phyloP scores from a whole-genome alignment of 2,888 invertebrate species.

The Agriopis aurantiaria region DNA sequence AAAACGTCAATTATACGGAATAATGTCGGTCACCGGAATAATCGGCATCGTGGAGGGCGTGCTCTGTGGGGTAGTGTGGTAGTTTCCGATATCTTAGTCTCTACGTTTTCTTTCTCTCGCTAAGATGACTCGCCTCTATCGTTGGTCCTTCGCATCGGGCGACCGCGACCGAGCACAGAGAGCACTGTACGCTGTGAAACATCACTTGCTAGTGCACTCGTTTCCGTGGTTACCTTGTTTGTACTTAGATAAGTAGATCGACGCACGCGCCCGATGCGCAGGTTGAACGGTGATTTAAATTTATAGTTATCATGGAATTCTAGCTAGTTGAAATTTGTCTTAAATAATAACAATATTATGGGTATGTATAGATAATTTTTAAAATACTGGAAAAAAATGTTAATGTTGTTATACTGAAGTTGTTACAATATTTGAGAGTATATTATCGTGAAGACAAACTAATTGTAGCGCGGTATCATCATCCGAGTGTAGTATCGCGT shows the following conservation, averaged over 20 bases:
- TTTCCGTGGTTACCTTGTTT: slow-evolving; percentile 12
- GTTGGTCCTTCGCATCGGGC: slow-evolving; percentile 31
- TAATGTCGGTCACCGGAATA: slow-evolving; percentile 51
- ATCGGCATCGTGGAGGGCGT: slow-evolving; percentile 51
- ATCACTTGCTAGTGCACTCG: neutral
- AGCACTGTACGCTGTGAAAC: neutral
- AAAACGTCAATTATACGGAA: slow-evolving; percentile 79
- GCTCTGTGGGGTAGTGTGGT: slow-evolving; percentile 58
- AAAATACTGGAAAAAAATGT: slow-evolving; percentile 80
- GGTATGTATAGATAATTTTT: slow-evolving; percentile 79
- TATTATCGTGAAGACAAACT: slow-evolving; percentile 80
- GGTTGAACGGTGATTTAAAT: slow-evolving; percentile 38
- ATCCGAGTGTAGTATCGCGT: slow-evolving; percentile 69
- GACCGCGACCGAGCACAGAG: neutral
- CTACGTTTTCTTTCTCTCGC: slow-evolving; percentile 53
- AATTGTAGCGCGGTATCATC: slow-evolving; percentile 74
- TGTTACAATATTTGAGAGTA: slow-evolving; percentile 87
- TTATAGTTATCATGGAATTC: slow-evolving; percentile 70
- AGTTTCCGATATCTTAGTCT: slow-evolving; percentile 54
- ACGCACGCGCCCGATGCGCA: slow-evolving; percentile 33
- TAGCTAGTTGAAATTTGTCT: slow-evolving; percentile 79
- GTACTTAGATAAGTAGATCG: slow-evolving; percentile 7
- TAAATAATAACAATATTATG: slow-evolving; percentile 68
- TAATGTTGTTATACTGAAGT: slow-evolving; percentile 86
- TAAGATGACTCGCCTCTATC: slow-evolving; percentile 53